These are phyloP conservation scores for Dysdera silvatica DNA, from an alignment of 1,140 invertebrate genomes.

Conservation along the genomic window DNA sequence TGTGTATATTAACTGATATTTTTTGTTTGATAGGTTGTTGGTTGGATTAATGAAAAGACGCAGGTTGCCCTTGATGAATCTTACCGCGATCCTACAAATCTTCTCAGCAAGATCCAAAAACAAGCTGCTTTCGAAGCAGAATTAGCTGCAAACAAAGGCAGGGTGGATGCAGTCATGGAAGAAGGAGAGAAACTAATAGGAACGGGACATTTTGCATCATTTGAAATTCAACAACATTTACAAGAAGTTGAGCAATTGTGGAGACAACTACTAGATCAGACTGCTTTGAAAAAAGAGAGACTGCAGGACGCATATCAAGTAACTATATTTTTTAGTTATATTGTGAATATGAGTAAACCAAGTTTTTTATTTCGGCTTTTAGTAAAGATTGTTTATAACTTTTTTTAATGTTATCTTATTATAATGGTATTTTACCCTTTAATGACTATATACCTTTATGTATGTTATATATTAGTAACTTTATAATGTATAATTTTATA, in stretches of 20 bases:
- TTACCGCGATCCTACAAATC: constrained; percentile 83
- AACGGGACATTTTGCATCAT: constrained; percentile 78
- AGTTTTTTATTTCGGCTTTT: too few relatives aligned
- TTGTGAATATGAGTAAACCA: too few relatives aligned
- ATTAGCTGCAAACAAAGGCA: constrained; percentile 76
- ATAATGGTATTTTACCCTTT: neutral
- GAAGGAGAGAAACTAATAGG: constrained; percentile 77
- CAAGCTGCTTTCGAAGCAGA: constrained; percentile 93
- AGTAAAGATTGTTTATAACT: too few relatives aligned
- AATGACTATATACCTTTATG: neutral
- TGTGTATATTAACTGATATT: neutral
- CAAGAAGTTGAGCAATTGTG: constrained; percentile 74
- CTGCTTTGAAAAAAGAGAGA: constrained; percentile 74
- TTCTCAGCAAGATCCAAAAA: constrained; percentile 94
- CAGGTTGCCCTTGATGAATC: constrained; percentile 85
- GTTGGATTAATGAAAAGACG: constrained; percentile 87
- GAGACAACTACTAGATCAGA: constrained; percentile 63
- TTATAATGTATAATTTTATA: too few relatives aligned
- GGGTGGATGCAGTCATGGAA: constrained; percentile 69
- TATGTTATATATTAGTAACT: too few relatives aligned
- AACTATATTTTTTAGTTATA: too few relatives aligned
- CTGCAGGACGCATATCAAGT: constrained; percentile 80
- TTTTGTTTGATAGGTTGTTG: constrained; percentile 51
- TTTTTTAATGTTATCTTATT: neutral
- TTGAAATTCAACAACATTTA: constrained; percentile 73